These are phyloP conservation scores for Odontocolon sp. DNA, from an alignment of 2,888 invertebrate species.

Conservation along the genomic window DNA sequence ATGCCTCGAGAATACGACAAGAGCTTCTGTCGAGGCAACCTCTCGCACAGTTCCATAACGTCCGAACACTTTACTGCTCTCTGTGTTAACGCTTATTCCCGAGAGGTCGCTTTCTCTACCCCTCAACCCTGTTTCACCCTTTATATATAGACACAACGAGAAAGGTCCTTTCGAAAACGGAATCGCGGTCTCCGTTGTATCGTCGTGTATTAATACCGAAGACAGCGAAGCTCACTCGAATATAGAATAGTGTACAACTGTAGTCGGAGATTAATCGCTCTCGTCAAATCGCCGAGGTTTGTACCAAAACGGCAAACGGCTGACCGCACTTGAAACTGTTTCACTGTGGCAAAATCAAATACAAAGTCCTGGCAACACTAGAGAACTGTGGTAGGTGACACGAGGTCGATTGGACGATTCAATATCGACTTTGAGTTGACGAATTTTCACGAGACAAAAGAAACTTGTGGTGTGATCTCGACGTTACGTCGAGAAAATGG, in stretches of 20 bases:
- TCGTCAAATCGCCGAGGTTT: conserved; percentile 44
- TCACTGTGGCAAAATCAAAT: conserved; percentile 44
- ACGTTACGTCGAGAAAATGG: no score
- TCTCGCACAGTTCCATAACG: conserved; percentile 32
- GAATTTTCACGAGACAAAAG: not conserved
- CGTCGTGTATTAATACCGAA: conserved; percentile 53
- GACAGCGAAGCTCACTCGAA: conserved; percentile 28
- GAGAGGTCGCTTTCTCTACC: conserved; percentile 32
- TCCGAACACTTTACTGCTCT: conserved; percentile 44
- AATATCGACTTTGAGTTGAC: not conserved
- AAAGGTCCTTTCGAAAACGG: conserved; percentile 7
- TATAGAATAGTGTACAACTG: conserved; percentile 24
- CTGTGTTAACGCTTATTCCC: conserved; percentile 51
- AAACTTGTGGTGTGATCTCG: conserved; percentile 7
- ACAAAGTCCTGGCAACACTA: conserved; percentile 27
- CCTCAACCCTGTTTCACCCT: conserved; percentile 9
- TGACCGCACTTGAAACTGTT: conserved; percentile 54
- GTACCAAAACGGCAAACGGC: conserved; percentile 44
- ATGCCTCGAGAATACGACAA: conserved; percentile 56
- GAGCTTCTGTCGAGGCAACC: conserved; percentile 52
- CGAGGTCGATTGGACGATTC: conserved; percentile 34
- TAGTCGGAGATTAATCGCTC: conserved; percentile 49
- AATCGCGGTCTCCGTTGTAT: conserved; percentile 17
- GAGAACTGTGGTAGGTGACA: conserved; percentile 30
- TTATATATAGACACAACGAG: conserved; percentile 25